Conservation (phyloP, 2,888 invertebrate genomes). For the Cryptocheilus praepositus region DNA sequence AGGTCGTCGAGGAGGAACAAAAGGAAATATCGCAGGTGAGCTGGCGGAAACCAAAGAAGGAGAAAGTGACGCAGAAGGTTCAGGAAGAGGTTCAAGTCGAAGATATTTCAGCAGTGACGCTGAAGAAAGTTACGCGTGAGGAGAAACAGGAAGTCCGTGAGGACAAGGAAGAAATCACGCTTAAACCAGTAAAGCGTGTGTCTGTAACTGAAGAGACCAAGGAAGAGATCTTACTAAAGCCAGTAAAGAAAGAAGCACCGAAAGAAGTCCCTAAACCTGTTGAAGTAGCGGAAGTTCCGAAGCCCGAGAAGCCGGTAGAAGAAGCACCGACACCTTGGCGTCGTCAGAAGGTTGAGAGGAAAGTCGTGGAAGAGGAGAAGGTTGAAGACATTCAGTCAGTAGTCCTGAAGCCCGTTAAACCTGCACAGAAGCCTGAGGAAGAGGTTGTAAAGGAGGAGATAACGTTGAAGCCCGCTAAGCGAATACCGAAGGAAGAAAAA, state of each 20-base stretch:
- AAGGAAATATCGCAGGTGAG: conserved; percentile 70
- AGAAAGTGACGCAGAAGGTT: conserved; percentile 49
- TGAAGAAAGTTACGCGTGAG: conserved; percentile 48
- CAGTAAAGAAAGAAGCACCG: conserved; percentile 47
- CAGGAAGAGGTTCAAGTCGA: conserved; percentile 50
- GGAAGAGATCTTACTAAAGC: conserved; percentile 59
- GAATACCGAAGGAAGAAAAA: conserved; percentile 29
- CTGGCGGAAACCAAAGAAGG: conserved; percentile 50
- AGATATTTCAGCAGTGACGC: conserved; percentile 47
- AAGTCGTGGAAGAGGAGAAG: conserved; percentile 29
- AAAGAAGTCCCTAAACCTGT: conserved; percentile 31
- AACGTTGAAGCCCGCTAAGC: conserved; percentile 46
- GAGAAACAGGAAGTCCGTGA: conserved; percentile 66
- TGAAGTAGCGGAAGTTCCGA: conserved; percentile 11
- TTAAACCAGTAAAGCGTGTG: conserved; percentile 62
- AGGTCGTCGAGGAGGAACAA: conserved; percentile 64
- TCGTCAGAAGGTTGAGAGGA: conserved; percentile 41
- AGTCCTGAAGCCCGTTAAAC: conserved; percentile 44
- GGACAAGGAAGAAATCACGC: conserved; percentile 59
- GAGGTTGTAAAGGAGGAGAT: conserved; percentile 48
- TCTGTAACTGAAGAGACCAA: conserved; percentile 51
- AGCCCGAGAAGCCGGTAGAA: conserved; percentile 27
- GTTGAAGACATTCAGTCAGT: conserved; percentile 40
- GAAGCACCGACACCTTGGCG: conserved; percentile 55
- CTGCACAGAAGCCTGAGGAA: conserved; percentile 43